These are phyloP conservation scores for Andrena dorsata DNA, from an alignment of 2,888 invertebrate species.

Conservation along the genomic window DNA sequence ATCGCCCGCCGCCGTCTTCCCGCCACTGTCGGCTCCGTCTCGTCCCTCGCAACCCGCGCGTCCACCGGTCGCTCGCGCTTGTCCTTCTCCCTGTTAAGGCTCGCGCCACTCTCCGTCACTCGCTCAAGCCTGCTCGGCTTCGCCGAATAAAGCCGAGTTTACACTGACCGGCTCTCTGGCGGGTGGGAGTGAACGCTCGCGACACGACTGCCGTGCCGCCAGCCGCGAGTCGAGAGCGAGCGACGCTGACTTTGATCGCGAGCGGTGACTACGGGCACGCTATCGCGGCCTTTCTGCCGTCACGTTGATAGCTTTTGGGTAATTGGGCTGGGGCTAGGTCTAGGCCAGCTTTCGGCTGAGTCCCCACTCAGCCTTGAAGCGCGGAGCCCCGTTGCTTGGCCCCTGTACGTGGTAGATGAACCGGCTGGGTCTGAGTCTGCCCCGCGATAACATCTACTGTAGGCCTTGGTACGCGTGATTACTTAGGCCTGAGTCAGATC, in stretches of 20 bases:
- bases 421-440: too few species aligned
- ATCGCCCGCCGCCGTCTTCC: constrained; percentile 18
- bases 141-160: constrained; percentile 71
- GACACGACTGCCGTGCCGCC: constrained; percentile 11
- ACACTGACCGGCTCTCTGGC: constrained; percentile 50
- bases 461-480: too few species aligned
- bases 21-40: constrained; percentile 56
- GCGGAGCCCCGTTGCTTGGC: too few species aligned
- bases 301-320: too few species aligned
- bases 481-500: too few species aligned
- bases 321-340: too few species aligned
- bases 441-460: too few species aligned
- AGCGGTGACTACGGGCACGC: neutral
- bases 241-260: constrained; percentile 37
- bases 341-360: too few species aligned
- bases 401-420: too few species aligned
- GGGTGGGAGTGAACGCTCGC: constrained; percentile 2
- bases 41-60: constrained; percentile 51
- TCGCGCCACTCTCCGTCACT: constrained; percentile 1
- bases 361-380: too few species aligned
- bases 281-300: too few species aligned
- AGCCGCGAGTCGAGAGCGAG: constrained; percentile 14
- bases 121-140: constrained; percentile 26
- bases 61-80: constrained; percentile 18
- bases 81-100: constrained; percentile 39